Conservation (phyloP, 2,113 vertebrate genomes). For the Bombycilla garrulus region DNA sequence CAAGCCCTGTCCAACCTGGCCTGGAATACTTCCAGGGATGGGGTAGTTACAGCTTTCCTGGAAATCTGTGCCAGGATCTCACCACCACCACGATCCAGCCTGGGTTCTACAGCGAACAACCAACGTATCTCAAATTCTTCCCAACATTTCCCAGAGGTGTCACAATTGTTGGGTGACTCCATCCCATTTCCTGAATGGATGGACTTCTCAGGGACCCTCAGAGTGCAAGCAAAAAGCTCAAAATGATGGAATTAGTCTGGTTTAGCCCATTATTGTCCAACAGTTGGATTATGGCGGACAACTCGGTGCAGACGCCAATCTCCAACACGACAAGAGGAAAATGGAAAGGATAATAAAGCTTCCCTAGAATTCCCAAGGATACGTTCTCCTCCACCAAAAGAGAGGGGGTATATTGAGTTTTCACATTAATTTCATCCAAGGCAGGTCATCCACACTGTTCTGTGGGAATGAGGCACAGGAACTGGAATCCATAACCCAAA, state of each 20-base stretch:
- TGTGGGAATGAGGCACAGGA: neutral
- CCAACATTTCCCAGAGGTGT: neutral
- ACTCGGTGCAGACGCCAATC: fast-evolving
- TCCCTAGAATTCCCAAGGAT: neutral
- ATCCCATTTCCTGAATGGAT: neutral
- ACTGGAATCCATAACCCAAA: fast-evolving
- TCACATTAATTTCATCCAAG: neutral
- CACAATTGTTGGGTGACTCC: neutral
- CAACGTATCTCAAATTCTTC: fast-evolving
- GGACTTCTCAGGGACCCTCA: neutral
- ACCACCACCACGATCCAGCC: fast-evolving
- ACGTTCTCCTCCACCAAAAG: fast-evolving
- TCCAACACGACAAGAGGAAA: neutral
- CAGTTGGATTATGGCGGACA: neutral
- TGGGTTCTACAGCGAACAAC: fast-evolving
- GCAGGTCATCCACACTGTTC: fast-evolving
- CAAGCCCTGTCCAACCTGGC: fast-evolving
- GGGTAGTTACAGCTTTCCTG: neutral
- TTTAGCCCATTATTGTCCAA: neutral
- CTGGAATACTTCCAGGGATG: neutral
- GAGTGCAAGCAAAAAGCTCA: neutral
- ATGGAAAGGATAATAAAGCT: neutral
- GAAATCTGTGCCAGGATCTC: neutral
- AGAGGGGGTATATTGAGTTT: neutral
- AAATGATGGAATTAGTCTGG: neutral